phyloP scores from a whole-genome alignment of 2,888 invertebrate genomes.

The Rutpela maculata region DNA sequence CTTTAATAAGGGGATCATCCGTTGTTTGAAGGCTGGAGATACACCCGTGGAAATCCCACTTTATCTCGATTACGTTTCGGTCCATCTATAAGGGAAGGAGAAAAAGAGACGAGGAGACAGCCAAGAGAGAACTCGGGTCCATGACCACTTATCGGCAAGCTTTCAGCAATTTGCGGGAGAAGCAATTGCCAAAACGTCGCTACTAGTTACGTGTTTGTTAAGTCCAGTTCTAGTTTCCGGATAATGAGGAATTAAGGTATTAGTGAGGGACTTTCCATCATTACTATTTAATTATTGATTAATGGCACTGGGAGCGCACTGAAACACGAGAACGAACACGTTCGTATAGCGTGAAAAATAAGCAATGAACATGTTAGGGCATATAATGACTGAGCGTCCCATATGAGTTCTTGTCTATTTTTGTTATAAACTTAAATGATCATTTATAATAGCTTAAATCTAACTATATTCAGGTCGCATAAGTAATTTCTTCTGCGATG shows the following conservation, averaged over 20 bases:
- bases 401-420: no score
- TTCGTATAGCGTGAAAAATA: not conserved
- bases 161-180: slow-evolving; percentile 42
- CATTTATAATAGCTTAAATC: no score
- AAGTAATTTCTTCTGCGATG: no score
- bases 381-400: not conserved
- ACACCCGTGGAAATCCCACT: slow-evolving; percentile 35
- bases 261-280: slow-evolving; percentile 48
- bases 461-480: no score
- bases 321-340: not conserved
- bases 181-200: slow-evolving; percentile 44
- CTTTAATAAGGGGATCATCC: slow-evolving; percentile 40
- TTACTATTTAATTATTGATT: slow-evolving; percentile 51
- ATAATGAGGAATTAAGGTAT: slow-evolving; percentile 55
- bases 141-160: slow-evolving; percentile 31
- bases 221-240: slow-evolving; percentile 53
- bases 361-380: not conserved
- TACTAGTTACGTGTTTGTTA: slow-evolving; percentile 54
- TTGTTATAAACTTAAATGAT: no score
- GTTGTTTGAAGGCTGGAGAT: slow-evolving; percentile 32
- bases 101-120: not conserved
- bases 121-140: slow-evolving; percentile 13
- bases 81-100: slow-evolving; percentile 25
- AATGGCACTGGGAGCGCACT: not conserved
- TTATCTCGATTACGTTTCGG: slow-evolving; percentile 47